Conservation (phyloP, 2,113 vertebrate species). For the Polyodon spathula region DNA sequence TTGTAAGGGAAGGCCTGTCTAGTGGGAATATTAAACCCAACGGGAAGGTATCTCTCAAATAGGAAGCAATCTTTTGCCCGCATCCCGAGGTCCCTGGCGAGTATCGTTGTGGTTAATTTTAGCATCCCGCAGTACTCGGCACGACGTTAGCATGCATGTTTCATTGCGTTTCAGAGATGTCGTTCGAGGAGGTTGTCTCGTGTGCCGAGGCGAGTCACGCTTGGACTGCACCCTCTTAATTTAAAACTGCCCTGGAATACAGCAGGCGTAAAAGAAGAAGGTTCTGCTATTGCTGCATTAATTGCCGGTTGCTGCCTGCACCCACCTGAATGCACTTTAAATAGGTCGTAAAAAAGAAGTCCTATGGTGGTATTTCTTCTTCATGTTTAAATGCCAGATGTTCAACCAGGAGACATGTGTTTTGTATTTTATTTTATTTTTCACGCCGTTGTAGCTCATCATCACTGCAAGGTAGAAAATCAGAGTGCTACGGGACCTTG, state of each 20-base stretch:
- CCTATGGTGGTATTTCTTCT: constrained; percentile 28
- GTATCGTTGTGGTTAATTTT: too few species aligned
- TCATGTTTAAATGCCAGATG: constrained; percentile 47
- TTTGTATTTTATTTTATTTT: background rate
- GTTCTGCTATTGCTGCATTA: constrained; percentile 42
- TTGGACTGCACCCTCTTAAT: too few species aligned
- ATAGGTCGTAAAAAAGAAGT: constrained; percentile 53
- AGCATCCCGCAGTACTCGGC: too few species aligned
- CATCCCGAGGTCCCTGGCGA: background rate
- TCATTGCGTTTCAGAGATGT: too few species aligned
- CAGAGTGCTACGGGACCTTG: too few species aligned
- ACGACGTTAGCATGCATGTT: too few species aligned
- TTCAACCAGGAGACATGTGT: constrained; percentile 17
- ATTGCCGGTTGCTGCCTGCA: constrained; percentile 46
- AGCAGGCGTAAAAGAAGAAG: background rate
- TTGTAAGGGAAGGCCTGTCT: background rate
- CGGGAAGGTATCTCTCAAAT: background rate
- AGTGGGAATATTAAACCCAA: background rate
- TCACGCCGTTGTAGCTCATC: background rate
- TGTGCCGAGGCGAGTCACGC: too few species aligned
- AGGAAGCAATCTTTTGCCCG: background rate
- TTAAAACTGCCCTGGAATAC: too few species aligned
- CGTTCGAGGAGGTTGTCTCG: too few species aligned
- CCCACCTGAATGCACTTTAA: constrained; percentile 58
- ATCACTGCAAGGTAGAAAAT: too few species aligned